phyloP scores from a whole-genome alignment of 2,113 vertebrate genomes.

The Odocoileus virginianus region DNA sequence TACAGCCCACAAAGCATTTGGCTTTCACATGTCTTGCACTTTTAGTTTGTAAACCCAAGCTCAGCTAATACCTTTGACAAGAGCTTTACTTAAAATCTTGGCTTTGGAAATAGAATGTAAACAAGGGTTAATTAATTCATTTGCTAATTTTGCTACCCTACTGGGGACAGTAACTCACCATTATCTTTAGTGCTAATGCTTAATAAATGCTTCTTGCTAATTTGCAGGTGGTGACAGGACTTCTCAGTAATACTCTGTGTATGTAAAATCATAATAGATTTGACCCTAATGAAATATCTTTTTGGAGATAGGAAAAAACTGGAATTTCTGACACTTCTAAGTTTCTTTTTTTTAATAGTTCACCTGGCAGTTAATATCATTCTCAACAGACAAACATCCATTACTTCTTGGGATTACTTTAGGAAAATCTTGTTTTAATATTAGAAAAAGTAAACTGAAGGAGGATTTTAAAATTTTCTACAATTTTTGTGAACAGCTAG shows the following conservation, averaged over 20 bases:
- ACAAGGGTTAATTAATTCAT: slow-evolving; percentile 71
- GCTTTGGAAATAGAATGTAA: slow-evolving; percentile 68
- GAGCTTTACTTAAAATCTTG: slow-evolving; percentile 66
- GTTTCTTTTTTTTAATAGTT: neutral
- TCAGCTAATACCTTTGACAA: slow-evolving; percentile 65
- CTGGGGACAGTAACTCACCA: slow-evolving; percentile 42
- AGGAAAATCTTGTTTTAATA: slow-evolving; percentile 29
- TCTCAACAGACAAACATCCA: slow-evolving; percentile 28
- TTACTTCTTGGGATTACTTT: neutral
- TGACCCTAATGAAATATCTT: neutral
- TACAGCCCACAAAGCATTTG: slow-evolving; percentile 38
- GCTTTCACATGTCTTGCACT: slow-evolving; percentile 60
- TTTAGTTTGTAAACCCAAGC: slow-evolving; percentile 67
- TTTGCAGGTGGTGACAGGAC: neutral
- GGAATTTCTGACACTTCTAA: neutral
- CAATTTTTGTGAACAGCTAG: neutral
- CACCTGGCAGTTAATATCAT: slow-evolving; percentile 3
- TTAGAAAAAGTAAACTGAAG: neutral
- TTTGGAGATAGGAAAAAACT: neutral
- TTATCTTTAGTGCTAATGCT: slow-evolving; percentile 47
- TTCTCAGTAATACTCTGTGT: neutral
- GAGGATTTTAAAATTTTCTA: neutral
- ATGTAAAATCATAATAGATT: neutral
- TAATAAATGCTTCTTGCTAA: slow-evolving; percentile 27
- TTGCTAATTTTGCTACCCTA: slow-evolving; percentile 64